Percentiles rank a stretch among this genome's conserved stretches.
Conservation (phyloP, 2,888 invertebrate genomes). For the Allacma fusca region DNA sequence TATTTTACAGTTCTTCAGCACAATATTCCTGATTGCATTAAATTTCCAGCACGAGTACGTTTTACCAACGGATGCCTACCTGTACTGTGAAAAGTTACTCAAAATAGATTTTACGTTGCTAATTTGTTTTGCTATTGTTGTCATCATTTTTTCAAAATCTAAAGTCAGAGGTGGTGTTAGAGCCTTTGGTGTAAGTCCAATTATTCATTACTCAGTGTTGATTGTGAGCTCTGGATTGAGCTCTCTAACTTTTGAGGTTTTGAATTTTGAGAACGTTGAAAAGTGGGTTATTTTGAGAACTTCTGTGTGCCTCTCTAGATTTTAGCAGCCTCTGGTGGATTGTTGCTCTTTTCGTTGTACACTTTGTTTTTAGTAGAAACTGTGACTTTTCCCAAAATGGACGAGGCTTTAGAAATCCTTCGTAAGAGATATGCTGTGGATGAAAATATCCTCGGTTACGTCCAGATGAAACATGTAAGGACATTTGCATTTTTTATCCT, state of each 20-base stretch:
- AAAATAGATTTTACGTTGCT: no score
- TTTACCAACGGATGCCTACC: no score
- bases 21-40: neutral
- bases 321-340: neutral
- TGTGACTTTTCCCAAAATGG: slow-evolving; percentile 14
- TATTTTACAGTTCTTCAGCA: slow-evolving; percentile 9
- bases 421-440: slow-evolving; percentile 19
- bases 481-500: no score
- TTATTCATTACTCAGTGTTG: no score
- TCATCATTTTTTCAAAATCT: no score
- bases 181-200: neutral
- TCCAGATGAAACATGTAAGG: slow-evolving; percentile 17
- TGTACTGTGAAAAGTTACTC: no score
- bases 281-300: no score
- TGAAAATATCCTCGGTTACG: neutral
- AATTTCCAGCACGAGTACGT: no score
- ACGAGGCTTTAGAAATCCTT: neutral
- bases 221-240: no score
- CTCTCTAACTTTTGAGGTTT: no score
- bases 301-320: slow-evolving; percentile 7
- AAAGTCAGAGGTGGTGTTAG: neutral
- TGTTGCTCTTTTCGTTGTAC: neutral
- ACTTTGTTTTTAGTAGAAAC: slow-evolving; percentile 7
- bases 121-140: no score
- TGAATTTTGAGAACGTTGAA: no score